These are phyloP conservation scores for Brachyhypopomus occidentalis DNA, from an alignment of 2,113 vertebrate species.

Conservation along the genomic window DNA sequence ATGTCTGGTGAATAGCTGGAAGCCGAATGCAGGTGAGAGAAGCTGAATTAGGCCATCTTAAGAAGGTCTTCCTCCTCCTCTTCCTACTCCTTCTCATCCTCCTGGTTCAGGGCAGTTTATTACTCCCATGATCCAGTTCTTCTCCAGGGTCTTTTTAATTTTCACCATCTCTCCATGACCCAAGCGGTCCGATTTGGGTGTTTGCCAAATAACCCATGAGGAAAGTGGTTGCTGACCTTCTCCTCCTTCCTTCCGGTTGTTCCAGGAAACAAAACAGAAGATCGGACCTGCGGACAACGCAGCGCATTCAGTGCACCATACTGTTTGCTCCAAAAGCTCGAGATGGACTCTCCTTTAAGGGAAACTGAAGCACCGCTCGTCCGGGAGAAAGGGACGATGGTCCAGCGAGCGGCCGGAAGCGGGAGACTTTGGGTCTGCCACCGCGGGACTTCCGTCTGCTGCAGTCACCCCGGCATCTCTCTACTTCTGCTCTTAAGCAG, in stretches of 20 bases:
- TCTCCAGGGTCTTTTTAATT: conserved; percentile 46
- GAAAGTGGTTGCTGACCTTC: conserved; percentile 31
- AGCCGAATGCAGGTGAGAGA: conserved; percentile 32
- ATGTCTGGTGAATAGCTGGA: conserved; percentile 24
- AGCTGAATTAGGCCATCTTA: conserved; percentile 30
- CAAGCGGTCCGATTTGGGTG: conserved; percentile 22
- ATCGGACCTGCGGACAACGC: conserved; percentile 40
- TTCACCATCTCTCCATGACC: conserved; percentile 43
- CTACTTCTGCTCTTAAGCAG: conserved; percentile 27
- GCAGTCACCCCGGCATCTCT: background rate
- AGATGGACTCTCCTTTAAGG: conserved; percentile 55
- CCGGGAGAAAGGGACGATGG: conserved; percentile 17
- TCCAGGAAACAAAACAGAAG: conserved; percentile 61
- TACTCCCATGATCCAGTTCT: conserved; percentile 46
- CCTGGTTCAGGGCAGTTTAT: conserved; percentile 45
- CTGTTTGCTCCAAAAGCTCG: conserved; percentile 60
- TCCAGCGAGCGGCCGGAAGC: too few relatives aligned
- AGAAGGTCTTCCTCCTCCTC: background rate
- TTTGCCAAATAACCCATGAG: conserved; percentile 66
- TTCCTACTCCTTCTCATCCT: conserved; percentile 27
- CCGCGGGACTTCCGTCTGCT: conserved; percentile 38
- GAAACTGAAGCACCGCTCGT: conserved; percentile 56
- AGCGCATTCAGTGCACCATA: conserved; percentile 35
- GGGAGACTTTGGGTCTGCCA: too few relatives aligned
- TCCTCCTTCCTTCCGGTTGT: conserved; percentile 61